Percentiles rank a stretch among this genome's conserved stretches.
Evolutionary conservation across 2,113 vertebrate species (phyloP).

Genomic region (Semicossyphus pulcher): DNA sequence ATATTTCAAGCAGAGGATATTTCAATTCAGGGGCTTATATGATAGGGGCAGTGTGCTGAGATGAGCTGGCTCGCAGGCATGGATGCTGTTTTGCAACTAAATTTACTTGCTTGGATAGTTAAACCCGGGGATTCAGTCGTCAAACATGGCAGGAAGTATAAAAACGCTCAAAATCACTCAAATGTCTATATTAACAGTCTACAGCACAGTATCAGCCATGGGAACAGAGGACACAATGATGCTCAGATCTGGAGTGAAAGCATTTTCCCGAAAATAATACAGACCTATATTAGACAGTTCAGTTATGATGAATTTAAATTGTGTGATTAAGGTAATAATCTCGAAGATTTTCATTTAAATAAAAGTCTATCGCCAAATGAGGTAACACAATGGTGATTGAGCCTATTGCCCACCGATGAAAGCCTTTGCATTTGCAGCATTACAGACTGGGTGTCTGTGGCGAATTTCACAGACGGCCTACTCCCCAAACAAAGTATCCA

Average conservation of each 20-base stretch:
- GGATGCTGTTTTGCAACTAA: constrained; percentile 88
- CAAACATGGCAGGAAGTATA: constrained; percentile 86
- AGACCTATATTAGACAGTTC: neutral
- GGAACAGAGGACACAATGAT: neutral
- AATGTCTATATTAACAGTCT: constrained; percentile 10
- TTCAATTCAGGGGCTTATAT: constrained; percentile 93
- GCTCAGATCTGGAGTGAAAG: no score
- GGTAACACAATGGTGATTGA: no score
- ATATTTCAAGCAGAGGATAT: constrained; percentile 99
- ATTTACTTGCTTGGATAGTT: constrained; percentile 90
- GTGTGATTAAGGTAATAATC: no score
- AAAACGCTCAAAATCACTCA: neutral
- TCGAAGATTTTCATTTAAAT: no score
- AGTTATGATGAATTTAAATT: neutral
- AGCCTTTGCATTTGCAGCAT: no score
- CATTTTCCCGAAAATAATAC: no score
- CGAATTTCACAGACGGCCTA: no score
- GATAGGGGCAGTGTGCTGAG: constrained; percentile 85
- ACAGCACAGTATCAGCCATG: neutral
- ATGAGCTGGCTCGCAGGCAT: constrained; percentile 87
- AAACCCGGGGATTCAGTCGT: constrained; percentile 87
- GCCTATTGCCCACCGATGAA: no score
- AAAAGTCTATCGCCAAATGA: no score
- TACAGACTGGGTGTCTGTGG: no score
- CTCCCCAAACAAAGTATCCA: no score